A percentile compares a stretch with the other conserved stretches of the same genome.
Conservation (phyloP, 2,888 invertebrate genomes). For the Phymatocera aterrima region DNA sequence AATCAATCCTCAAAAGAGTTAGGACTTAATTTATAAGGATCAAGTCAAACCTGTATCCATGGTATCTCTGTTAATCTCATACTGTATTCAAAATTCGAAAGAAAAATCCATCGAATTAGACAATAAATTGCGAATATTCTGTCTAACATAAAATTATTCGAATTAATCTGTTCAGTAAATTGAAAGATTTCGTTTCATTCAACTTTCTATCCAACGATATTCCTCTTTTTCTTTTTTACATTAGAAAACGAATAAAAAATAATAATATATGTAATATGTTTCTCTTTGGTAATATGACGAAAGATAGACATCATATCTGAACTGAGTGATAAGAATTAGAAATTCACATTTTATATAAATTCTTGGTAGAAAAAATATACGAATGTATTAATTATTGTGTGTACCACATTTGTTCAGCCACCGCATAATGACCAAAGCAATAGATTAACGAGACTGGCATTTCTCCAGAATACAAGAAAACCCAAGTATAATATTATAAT, state of each 20-base stretch:
- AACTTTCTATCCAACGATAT: constrained; percentile 2
- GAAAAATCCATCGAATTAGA: neutral
- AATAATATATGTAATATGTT: constrained; percentile 34
- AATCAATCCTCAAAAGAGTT: neutral
- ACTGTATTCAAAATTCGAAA: neutral
- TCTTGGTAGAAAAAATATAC: constrained; percentile 22
- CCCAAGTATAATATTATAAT: neutral
- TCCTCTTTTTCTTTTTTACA: constrained; percentile 5
- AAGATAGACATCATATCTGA: constrained; percentile 34
- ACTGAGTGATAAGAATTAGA: constrained; percentile 28
- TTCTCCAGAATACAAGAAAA: constrained; percentile 8
- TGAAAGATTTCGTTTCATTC: constrained; percentile 23
- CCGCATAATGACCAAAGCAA: neutral
- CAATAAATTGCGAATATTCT: constrained; percentile 15
- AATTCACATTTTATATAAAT: constrained; percentile 22
- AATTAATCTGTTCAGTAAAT: neutral
- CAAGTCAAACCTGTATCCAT: constrained; percentile 11
- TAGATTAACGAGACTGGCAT: constrained; percentile 1
- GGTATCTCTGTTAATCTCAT: constrained; percentile 20
- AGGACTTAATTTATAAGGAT: constrained; percentile 13
- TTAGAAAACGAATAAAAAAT: constrained; percentile 23
- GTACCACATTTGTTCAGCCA: neutral
- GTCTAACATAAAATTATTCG: constrained; percentile 1
- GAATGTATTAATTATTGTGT: constrained; percentile 7
- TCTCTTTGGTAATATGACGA: constrained; percentile 44